Percentiles rank a stretch among this genome's conserved stretches.
phyloP scores from a whole-genome alignment of 23 tunicate genomes.

The Halocynthia roretzi region DNA sequence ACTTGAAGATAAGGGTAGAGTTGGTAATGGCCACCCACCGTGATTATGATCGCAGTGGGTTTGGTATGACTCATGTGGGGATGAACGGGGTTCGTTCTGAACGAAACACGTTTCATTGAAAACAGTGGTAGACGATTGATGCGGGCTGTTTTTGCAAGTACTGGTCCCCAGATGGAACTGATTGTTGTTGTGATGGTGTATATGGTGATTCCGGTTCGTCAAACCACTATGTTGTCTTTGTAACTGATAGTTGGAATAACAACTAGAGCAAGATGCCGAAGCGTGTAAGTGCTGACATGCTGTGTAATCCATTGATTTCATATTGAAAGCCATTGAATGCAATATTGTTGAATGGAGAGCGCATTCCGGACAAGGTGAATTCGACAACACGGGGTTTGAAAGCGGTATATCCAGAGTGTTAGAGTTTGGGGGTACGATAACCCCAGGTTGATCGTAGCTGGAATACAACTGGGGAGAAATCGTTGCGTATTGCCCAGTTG shows the following conservation, averaged over 20 bases:
- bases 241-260: slow-evolving; percentile 32
- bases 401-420: neutral
- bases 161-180: too few relatives aligned
- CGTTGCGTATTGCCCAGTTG: slow-evolving; percentile 10
- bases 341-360: slow-evolving; percentile 59
- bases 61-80: too few relatives aligned
- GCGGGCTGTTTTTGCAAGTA: too few relatives aligned
- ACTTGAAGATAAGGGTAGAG: too few relatives aligned
- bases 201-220: neutral
- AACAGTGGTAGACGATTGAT: too few relatives aligned
- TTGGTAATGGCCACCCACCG: too few relatives aligned
- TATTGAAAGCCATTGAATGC: slow-evolving; percentile 50
- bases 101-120: too few relatives aligned
- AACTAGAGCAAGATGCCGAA: slow-evolving; percentile 42
- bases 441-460: slow-evolving; percentile 20
- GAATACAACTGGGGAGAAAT: neutral
- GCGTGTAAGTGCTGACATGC: slow-evolving; percentile 80
- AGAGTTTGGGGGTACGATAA: slow-evolving; percentile 1
- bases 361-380: slow-evolving; percentile 57
- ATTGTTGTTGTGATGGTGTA: too few relatives aligned
- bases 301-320: slow-evolving; percentile 11
- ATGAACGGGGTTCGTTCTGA: too few relatives aligned
- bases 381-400: slow-evolving; percentile 4
- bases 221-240: neutral
- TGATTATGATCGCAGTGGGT: too few relatives aligned